A percentile compares a stretch with the other conserved stretches of the same genome.
Conservation (phyloP, 2,797 vertebrate species). For the Myotis findleyi region DNA sequence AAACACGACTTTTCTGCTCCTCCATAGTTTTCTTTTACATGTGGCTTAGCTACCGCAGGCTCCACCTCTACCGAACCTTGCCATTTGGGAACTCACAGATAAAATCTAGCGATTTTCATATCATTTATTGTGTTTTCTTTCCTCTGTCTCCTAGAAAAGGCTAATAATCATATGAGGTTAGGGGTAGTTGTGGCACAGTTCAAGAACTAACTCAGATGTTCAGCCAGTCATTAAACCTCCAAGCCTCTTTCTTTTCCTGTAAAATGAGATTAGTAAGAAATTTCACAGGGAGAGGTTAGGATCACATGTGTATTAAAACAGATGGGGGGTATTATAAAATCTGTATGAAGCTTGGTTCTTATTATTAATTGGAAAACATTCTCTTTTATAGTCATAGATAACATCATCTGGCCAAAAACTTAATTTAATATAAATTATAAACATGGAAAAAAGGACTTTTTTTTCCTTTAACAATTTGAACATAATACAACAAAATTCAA, state of each 20-base stretch:
- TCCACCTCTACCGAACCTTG: not conserved
- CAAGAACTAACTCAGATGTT: not conserved
- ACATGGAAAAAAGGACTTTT: not conserved
- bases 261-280: conserved; percentile 29
- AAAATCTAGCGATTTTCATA: not conserved
- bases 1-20: not conserved
- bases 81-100: not conserved
- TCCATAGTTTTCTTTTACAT: not conserved
- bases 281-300: not conserved
- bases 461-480: conserved; percentile 9
- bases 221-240: not conserved
- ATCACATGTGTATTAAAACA: not conserved
- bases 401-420: conserved; percentile 7
- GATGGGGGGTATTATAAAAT: not conserved
- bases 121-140: not conserved
- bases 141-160: not conserved
- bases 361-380: conserved; percentile 1
- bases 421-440: conserved; percentile 43
- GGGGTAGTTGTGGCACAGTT: not conserved
- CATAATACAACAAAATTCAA: not conserved
- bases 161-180: not conserved
- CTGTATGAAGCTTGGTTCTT: not conserved
- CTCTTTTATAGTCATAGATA: conserved; percentile 12
- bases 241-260: conserved; percentile 28
- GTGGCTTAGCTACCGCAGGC: not conserved